Base-by-base conservation (phyloP, 2,113 vertebrate genomes). In the Ifrita kowaldi region DNA sequence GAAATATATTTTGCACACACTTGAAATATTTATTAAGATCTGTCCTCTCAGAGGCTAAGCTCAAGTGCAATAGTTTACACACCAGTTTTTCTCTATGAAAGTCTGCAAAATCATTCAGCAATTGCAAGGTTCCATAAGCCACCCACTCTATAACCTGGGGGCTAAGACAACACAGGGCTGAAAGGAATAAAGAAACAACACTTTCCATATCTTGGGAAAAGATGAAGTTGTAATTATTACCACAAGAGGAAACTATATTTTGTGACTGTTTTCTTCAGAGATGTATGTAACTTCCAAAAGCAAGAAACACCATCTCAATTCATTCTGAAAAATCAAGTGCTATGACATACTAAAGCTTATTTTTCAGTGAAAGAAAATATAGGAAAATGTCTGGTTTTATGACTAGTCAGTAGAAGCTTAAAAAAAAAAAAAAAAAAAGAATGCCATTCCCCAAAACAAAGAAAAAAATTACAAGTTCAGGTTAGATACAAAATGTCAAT, bases 131-230 rank as follows among this genome's bases (percentile, higher is more conserved):
- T 95, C 81, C 85, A 87, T 80, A 97, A 94, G n/a, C 59, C 93
- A 76, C 63, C 35, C 39, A 46, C 60, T 89, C 76, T 52, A 35
- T 49, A 91, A 87, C 11, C 78, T 80, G 27, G 49, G 75, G 68
- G 41, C 63, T 96, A 85, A 73, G 44, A 52, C 24, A 62, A 23
- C 35, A 84, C 4, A 12, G 63, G 32, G 37, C 63, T 91, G 56
- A 90, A 88, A 84, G 75, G 46, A 73, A 96, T 86, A 78, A 73
- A 65, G 28, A 73, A 60, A 87, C 46, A 74, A 67, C 13, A 62
- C 37, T 94, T 96, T 97, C 80, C 44, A 39, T 55, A 95, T 92
- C 73, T 82, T 83, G 59, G 49, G 73, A 79, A 90, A 95, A 85
- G 33, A 70, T 77, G 33, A 87, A 59, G 41, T 69, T 92, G 89